These are phyloP conservation scores for Takifugu flavidus DNA, from an alignment of 2,113 vertebrate species.

Conservation along the genomic window DNA sequence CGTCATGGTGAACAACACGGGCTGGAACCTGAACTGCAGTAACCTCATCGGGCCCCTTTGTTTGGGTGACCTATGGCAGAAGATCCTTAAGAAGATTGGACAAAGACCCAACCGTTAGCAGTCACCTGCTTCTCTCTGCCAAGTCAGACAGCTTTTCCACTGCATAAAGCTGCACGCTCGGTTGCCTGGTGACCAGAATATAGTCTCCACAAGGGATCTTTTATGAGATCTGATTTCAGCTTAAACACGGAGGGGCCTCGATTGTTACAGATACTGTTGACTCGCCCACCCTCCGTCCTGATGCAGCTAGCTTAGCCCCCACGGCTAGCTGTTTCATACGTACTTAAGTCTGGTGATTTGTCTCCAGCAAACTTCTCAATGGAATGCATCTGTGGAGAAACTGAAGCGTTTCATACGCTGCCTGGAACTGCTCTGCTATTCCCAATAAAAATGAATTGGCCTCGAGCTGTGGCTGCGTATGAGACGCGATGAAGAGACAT, in stretches of 20 bases:
- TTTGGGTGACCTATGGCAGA: constrained; percentile 20
- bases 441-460: not conserved
- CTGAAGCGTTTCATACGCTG: too few species aligned
- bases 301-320: too few species aligned
- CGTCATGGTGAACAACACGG: constrained; percentile 23
- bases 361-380: too few species aligned
- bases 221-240: too few species aligned
- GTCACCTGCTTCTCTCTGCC: constrained; percentile 24
- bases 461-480: not conserved
- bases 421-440: too few species aligned
- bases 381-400: too few species aligned
- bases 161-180: not conserved
- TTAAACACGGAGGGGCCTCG: too few species aligned
- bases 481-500: constrained; percentile 12
- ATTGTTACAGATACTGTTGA: too few species aligned
- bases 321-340: too few species aligned
- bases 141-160: constrained; percentile 4
- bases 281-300: too few species aligned
- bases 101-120: not conserved
- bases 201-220: not conserved
- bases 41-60: constrained; percentile 18
- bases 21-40: constrained; percentile 34
- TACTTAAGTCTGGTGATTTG: too few species aligned
- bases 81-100: constrained; percentile 27
- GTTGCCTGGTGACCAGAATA: not conserved